These are phyloP conservation scores for Gobio occitaniae DNA, from an alignment of 2,797 vertebrate genomes.

Conservation along the genomic window DNA sequence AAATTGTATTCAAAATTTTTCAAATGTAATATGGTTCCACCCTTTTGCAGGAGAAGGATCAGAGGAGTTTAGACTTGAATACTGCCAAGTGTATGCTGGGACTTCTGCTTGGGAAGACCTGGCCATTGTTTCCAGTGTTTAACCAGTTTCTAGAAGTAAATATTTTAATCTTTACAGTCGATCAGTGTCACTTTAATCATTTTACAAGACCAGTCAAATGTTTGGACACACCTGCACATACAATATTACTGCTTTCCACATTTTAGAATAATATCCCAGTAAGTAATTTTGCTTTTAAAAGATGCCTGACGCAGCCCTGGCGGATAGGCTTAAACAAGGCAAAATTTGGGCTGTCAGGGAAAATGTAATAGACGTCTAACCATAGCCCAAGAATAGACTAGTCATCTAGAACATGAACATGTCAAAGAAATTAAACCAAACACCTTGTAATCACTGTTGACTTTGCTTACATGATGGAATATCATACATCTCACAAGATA, in stretches of 20 bases:
- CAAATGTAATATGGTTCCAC: background rate
- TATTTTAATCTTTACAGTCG: slow-evolving; percentile 8
- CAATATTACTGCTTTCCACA: background rate
- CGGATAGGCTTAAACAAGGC: too few relatives aligned
- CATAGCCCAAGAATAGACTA: too few relatives aligned
- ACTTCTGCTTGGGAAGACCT: slow-evolving; percentile 97
- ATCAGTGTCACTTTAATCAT: background rate
- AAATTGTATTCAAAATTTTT: background rate
- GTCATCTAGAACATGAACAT: too few relatives aligned
- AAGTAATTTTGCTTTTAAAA: too few relatives aligned
- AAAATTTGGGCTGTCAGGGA: too few relatives aligned
- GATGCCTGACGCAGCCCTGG: too few relatives aligned
- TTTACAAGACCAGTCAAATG: slow-evolving; percentile 3
- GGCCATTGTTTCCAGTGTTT: slow-evolving; percentile 98
- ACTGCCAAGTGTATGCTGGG: slow-evolving; percentile 99
- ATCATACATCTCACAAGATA: too few relatives aligned
- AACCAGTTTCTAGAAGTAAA: slow-evolving; percentile 99
- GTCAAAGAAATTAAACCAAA: too few relatives aligned
- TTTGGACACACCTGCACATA: background rate
- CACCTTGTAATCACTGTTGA: too few relatives aligned
- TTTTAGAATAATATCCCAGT: background rate
- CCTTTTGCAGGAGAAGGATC: slow-evolving; percentile 93
- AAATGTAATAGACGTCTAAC: too few relatives aligned
- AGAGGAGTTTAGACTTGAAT: slow-evolving; percentile 99
- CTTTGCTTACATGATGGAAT: too few relatives aligned